A percentile compares a stretch with the other conserved stretches of the same genome.
Evolutionary conservation across 2,888 invertebrate genomes (phyloP).

Genomic region (Andrena bicolor): DNA sequence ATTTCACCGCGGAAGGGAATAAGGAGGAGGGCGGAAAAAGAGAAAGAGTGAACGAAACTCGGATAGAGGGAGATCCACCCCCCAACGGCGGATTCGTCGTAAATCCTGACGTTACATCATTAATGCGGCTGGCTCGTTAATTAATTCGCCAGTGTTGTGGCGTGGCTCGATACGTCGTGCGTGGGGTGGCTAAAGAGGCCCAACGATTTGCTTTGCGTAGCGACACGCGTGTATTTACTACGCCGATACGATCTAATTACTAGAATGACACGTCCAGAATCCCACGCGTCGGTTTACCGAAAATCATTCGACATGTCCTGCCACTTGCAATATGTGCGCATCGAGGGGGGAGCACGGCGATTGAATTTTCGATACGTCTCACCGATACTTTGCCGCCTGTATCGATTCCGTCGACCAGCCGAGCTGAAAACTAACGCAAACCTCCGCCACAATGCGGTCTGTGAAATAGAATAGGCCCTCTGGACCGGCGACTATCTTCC

Average conservation of each 20-base stretch:
- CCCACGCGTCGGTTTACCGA: conserved; percentile 22
- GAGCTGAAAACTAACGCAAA: conserved; percentile 5
- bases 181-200: conserved; percentile 43
- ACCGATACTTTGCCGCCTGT: conserved; percentile 13
- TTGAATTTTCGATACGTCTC: conserved; percentile 46
- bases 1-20: neutral
- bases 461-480: conserved; percentile 13
- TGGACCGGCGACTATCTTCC: neutral
- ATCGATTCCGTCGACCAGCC: conserved; percentile 1
- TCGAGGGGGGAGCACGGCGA: conserved; percentile 21
- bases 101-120: conserved; percentile 66
- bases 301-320: conserved; percentile 48
- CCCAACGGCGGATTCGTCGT: conserved; percentile 41
- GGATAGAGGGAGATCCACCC: conserved; percentile 44
- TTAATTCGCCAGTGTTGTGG: conserved; percentile 59
- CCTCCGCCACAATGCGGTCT: conserved; percentile 35
- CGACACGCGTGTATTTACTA: conserved; percentile 45
- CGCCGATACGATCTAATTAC: conserved; percentile 61
- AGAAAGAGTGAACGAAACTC: conserved; percentile 12
- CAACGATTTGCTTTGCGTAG: conserved; percentile 51
- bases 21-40: neutral
- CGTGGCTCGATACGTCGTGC: conserved; percentile 7
- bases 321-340: conserved; percentile 39
- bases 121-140: conserved; percentile 62
- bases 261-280: conserved; percentile 53